Evolutionary conservation across 1,140 invertebrate species (phyloP).

Genomic region (Coboldia fuscipes): DNA sequence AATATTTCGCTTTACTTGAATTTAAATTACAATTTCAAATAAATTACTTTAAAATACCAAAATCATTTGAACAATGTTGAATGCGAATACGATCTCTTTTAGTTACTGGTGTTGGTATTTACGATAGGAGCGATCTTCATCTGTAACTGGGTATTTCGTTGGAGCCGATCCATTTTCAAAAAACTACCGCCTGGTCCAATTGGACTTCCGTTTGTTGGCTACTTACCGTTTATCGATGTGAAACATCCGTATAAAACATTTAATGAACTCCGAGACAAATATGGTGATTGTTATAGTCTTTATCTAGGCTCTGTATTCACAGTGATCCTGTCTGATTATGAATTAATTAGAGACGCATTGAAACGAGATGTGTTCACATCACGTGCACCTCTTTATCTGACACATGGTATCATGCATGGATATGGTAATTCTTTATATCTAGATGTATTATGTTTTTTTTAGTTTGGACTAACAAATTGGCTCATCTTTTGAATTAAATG

Average conservation of each 20-base stretch:
- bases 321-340: slow-evolving; percentile 49
- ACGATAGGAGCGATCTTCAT: too few species aligned
- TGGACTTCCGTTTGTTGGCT: slow-evolving; percentile 55
- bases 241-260: slow-evolving; percentile 44
- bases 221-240: slow-evolving; percentile 44
- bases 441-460: neutral
- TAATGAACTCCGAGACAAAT: slow-evolving; percentile 34
- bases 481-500: neutral
- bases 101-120: too few species aligned
- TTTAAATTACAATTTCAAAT: too few species aligned
- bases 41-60: too few species aligned
- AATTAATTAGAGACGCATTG: slow-evolving; percentile 43
- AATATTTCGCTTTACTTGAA: too few species aligned
- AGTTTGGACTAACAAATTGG: neutral
- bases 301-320: slow-evolving; percentile 47
- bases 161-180: too few species aligned
- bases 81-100: too few species aligned
- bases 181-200: slow-evolving; percentile 50
- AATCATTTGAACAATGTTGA: too few species aligned
- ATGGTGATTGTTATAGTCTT: slow-evolving; percentile 48
- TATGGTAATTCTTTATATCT: slow-evolving; percentile 36
- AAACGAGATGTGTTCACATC: slow-evolving; percentile 42
- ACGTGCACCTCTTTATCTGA: slow-evolving; percentile 56
- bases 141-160: too few species aligned
- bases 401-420: slow-evolving; percentile 69